phyloP scores from a whole-genome alignment of 1,140 invertebrate genomes.

The Chrysopa pallens region DNA sequence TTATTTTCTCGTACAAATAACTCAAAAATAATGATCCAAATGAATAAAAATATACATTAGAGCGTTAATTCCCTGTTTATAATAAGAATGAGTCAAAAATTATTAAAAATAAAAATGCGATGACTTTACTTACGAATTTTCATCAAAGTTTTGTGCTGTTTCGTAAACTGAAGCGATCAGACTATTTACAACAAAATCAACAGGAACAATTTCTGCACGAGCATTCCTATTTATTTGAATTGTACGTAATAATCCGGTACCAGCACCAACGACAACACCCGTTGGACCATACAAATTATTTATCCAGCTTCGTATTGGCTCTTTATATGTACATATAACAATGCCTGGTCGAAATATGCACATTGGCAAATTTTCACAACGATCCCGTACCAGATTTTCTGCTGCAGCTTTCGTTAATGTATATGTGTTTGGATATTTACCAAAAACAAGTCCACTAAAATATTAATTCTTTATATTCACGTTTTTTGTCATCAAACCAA shows the following conservation, averaged over 20 bases:
- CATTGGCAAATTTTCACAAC: constrained; percentile 31
- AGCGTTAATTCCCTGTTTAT: no score
- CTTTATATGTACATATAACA: constrained; percentile 44
- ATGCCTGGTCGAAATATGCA: constrained; percentile 41
- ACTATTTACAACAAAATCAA: constrained; percentile 58
- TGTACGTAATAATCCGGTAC: constrained; percentile 47
- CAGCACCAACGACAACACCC: constrained; percentile 30
- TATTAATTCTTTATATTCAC: no score
- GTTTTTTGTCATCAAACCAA: no score
- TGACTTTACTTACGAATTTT: no score
- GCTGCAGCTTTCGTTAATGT: constrained; percentile 41
- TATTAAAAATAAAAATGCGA: no score
- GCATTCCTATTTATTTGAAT: constrained; percentile 34
- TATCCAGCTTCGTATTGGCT: constrained; percentile 53
- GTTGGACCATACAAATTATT: constrained; percentile 66
- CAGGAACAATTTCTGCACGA: constrained; percentile 56
- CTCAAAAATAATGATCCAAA: no score
- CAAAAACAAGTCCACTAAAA: constrained; percentile 12
- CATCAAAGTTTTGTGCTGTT: no score
- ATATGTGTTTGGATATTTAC: constrained; percentile 41
- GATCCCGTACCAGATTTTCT: constrained; percentile 33
- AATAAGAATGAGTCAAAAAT: no score
- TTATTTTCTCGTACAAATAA: no score
- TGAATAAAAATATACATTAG: no score
- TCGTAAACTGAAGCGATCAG: constrained; percentile 57